These are phyloP conservation scores for Heliconius nattereri DNA, from an alignment of 1,140 invertebrate species.

Conservation along the genomic window DNA sequence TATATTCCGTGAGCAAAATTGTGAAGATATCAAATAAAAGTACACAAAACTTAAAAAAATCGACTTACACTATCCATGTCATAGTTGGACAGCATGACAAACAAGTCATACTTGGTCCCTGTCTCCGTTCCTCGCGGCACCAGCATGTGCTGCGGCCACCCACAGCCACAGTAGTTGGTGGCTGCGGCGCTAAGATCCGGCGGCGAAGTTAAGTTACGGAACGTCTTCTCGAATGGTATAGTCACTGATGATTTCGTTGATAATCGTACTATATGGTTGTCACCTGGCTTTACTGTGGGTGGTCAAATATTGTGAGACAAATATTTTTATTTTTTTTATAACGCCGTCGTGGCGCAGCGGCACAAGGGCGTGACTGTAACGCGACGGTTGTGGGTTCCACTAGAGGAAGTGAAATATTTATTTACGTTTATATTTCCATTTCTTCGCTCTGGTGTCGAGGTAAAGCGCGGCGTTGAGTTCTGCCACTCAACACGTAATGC, in stretches of 20 bases:
- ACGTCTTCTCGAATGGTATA: conserved; percentile 87
- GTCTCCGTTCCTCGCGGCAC: conserved; percentile 87
- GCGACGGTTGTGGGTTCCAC: too few species aligned
- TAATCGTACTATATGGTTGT: conserved; percentile 83
- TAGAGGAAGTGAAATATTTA: too few species aligned
- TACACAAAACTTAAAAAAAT: background rate
- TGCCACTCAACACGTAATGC: too few species aligned
- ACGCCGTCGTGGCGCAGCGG: too few species aligned
- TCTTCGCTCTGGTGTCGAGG: too few species aligned
- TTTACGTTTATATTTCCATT: too few species aligned
- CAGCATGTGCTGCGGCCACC: conserved; percentile 93
- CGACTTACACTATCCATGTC: conserved; percentile 83
- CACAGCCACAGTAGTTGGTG: conserved; percentile 91
- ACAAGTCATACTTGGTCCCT: conserved; percentile 87
- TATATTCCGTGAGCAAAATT: too few species aligned
- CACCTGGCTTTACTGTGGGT: conserved; percentile 84
- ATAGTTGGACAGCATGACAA: conserved; percentile 93
- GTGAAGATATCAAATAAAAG: too few species aligned
- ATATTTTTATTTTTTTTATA: too few species aligned
- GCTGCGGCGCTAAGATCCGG: conserved; percentile 78
- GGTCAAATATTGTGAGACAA: too few species aligned
- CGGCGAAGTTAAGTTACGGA: conserved; percentile 83
- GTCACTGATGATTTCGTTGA: conserved; percentile 87
- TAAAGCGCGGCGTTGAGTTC: too few species aligned
- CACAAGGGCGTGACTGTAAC: too few species aligned